Evolutionary conservation across 1,140 invertebrate species (phyloP).

Genomic region (Trinorchestia longiramus): DNA sequence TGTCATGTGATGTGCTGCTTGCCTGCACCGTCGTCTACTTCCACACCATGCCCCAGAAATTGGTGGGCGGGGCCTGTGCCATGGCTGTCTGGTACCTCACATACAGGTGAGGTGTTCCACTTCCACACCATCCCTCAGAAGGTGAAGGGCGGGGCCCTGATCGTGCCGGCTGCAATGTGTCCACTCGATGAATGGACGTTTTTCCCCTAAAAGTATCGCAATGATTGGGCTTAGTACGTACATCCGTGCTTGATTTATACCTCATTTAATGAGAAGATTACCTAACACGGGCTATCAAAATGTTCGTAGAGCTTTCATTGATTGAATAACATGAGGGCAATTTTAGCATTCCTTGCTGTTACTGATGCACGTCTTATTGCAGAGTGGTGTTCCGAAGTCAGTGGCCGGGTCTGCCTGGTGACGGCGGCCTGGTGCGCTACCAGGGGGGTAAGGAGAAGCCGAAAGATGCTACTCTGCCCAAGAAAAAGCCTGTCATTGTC

Average conservation of each 20-base stretch:
- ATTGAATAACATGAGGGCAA: not conserved
- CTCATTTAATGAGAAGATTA: not conserved
- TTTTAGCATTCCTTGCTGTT: not conserved
- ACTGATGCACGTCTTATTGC: not conserved
- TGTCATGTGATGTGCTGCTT: slow-evolving; percentile 95
- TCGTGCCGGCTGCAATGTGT: not conserved
- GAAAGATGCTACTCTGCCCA: not conserved
- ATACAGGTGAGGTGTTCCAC: slow-evolving; percentile 80
- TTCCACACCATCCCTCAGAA: too few species aligned
- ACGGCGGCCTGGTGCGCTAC: not conserved
- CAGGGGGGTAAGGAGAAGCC: slow-evolving; percentile 1
- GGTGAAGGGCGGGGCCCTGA: too few species aligned
- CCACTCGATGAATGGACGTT: not conserved
- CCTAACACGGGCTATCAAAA: not conserved
- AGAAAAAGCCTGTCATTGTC: slow-evolving; percentile 22
- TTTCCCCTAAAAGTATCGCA: not conserved
- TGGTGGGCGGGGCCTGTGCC: slow-evolving; percentile 87
- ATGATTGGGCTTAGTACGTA: too few species aligned
- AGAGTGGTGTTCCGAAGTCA: slow-evolving; percentile 23
- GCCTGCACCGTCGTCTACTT: slow-evolving; percentile 92
- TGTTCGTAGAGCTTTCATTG: not conserved
- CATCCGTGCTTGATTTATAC: not conserved
- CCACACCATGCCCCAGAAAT: slow-evolving; percentile 95
- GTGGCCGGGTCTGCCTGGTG: slow-evolving; percentile 32
- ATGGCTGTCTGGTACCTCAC: slow-evolving; percentile 92